Percentiles rank a stretch among this genome's conserved stretches.
Evolutionary conservation across 1,140 invertebrate genomes (phyloP).

Genomic region (Cepaea nemoralis): DNA sequence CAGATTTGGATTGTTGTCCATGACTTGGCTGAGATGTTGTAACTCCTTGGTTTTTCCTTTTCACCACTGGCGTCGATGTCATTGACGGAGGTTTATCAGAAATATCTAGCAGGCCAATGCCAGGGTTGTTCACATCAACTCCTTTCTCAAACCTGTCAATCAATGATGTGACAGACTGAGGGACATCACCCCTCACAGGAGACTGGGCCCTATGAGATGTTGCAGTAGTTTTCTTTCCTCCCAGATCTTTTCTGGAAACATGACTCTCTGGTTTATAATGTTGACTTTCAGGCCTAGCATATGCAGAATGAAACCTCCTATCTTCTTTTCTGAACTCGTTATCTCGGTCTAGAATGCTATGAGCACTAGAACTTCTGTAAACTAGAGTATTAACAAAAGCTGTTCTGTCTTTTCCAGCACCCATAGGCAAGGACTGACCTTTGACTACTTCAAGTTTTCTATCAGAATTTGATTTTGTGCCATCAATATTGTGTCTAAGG

Average conservation of each 20-base stretch:
- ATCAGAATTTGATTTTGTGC: not conserved
- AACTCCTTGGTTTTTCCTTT: conserved; percentile 36
- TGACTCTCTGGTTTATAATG: not conserved
- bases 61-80: conserved; percentile 58
- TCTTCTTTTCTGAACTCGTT: not conserved
- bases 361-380: conserved; percentile 37
- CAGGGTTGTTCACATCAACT: not conserved
- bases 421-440: not conserved
- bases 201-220: not conserved
- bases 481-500: not conserved
- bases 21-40: not conserved
- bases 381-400: not conserved
- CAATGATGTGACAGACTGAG: conserved; percentile 46
- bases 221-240: conserved; percentile 6
- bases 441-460: not conserved
- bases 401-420: not conserved
- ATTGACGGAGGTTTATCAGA: conserved; percentile 52
- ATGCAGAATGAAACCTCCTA: not conserved
- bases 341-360: conserved; percentile 36
- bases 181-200: too few relatives aligned
- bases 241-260: not conserved
- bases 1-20: not conserved
- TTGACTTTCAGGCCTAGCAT: not conserved
- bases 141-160: conserved; percentile 60
- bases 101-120: conserved; percentile 32